A percentile compares a stretch with the other conserved stretches of the same genome.
Conservation (phyloP, 2,888 invertebrate species). For the Baronia brevicornis region DNA sequence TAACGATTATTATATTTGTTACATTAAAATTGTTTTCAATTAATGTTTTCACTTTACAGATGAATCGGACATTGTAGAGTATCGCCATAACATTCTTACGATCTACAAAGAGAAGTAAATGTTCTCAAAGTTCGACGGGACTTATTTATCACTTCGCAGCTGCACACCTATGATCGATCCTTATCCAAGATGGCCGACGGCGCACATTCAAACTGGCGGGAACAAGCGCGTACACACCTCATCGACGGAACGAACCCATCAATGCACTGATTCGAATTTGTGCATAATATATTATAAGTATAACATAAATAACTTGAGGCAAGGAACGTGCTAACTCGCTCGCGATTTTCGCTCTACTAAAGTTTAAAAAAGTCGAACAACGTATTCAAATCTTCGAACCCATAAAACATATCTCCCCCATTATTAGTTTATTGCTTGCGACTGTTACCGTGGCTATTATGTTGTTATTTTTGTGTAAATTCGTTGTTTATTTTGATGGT, state of each 20-base stretch:
- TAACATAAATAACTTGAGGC: slow-evolving; percentile 16
- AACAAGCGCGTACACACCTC: slow-evolving; percentile 61
- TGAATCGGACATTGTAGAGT: slow-evolving; percentile 8
- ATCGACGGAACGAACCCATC: slow-evolving; percentile 41
- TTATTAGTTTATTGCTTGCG: slow-evolving; percentile 73
- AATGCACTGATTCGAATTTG: slow-evolving; percentile 40
- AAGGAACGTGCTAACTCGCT: slow-evolving; percentile 52
- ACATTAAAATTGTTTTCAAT: no score
- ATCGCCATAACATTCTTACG: slow-evolving; percentile 10
- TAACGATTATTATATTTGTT: no score
- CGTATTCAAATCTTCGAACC: slow-evolving; percentile 68
- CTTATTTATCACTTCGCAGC: slow-evolving; percentile 67
- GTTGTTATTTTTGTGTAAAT: slow-evolving; percentile 63
- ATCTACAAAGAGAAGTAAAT: slow-evolving; percentile 35
- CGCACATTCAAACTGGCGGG: slow-evolving; percentile 55
- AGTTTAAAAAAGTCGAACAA: slow-evolving; percentile 53
- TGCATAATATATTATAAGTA: slow-evolving; percentile 41
- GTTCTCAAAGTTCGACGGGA: slow-evolving; percentile 28
- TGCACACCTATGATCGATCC: slow-evolving; percentile 71
- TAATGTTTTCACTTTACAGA: slow-evolving; percentile 14
- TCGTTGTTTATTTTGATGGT: slow-evolving; percentile 66
- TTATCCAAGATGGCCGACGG: slow-evolving; percentile 71
- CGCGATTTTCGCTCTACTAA: slow-evolving; percentile 61
- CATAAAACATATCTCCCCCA: slow-evolving; percentile 75
- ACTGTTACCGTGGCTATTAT: slow-evolving; percentile 68